Percentiles rank a stretch among this genome's conserved stretches.
phyloP scores from a whole-genome alignment of 2,888 invertebrate species.

The Bellardia bayeri region DNA sequence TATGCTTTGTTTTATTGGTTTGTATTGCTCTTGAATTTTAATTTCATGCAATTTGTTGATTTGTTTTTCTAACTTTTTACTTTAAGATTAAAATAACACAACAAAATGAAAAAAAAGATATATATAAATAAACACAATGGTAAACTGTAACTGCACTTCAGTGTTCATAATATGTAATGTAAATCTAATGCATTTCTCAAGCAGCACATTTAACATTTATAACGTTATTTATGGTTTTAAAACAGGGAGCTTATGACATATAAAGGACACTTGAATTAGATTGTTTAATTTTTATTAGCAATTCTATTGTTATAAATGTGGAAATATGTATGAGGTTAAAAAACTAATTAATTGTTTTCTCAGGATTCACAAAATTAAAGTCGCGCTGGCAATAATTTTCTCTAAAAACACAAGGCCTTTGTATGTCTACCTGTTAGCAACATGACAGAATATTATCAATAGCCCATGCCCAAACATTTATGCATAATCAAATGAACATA shows the following conservation, averaged over 20 bases:
- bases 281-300: background rate
- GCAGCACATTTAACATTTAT: constrained; percentile 47
- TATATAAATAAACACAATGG: constrained; percentile 22
- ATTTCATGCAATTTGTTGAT: constrained; percentile 72
- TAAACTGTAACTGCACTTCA: constrained; percentile 57
- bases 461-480: too few species aligned
- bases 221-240: constrained; percentile 6
- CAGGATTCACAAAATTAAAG: too few species aligned
- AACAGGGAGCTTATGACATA: constrained; percentile 33
- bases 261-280: background rate
- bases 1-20: constrained; percentile 63
- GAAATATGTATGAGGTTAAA: too few species aligned
- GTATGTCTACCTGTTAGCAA: too few species aligned
- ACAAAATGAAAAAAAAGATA: background rate
- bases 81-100: constrained; percentile 15
- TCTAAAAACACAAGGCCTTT: too few species aligned
- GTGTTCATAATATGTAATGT: constrained; percentile 56
- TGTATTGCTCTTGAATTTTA: constrained; percentile 71
- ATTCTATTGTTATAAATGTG: background rate
- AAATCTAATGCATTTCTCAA: constrained; percentile 54
- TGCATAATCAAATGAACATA: too few species aligned
- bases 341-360: background rate
- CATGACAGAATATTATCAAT: too few species aligned
- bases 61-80: constrained; percentile 59
- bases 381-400: too few species aligned